Evolutionary conservation across 2,113 vertebrate genomes (phyloP).

Genomic region (Tilapia sparmanii): DNA sequence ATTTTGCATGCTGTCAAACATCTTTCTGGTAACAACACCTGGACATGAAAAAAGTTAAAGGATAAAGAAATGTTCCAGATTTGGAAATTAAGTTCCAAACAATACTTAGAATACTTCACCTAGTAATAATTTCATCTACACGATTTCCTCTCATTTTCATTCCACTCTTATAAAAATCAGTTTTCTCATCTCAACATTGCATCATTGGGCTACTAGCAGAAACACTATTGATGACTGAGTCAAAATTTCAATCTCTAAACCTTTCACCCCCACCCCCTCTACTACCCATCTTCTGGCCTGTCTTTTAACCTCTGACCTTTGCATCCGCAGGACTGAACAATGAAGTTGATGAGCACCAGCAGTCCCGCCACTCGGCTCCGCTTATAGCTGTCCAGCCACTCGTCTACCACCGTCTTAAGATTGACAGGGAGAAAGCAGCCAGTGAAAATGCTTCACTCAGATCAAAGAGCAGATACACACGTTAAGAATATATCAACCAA

Average conservation of each 20-base stretch:
- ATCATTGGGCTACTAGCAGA: not conserved
- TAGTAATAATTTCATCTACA: not conserved
- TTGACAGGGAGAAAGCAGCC: constrained; percentile 16
- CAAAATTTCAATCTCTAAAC: constrained; percentile 32
- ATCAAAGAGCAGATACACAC: not conserved
- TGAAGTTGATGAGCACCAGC: constrained; percentile 83
- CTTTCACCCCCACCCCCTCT: not conserved
- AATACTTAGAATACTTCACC: not conserved
- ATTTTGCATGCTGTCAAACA: constrained; percentile 79
- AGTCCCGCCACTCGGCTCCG: constrained; percentile 69
- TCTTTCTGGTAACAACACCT: constrained; percentile 78
- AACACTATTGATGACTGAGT: constrained; percentile 21
- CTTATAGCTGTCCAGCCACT: constrained; percentile 87
- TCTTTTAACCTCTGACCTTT: constrained; percentile 73
- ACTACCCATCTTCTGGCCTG: not conserved
- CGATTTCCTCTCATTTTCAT: not conserved
- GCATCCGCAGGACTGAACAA: constrained; percentile 82
- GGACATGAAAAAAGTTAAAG: not conserved
- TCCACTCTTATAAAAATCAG: not conserved
- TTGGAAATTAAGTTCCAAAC: not conserved
- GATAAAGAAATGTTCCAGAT: not conserved
- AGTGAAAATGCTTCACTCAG: constrained; percentile 6
- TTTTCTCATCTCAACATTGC: not conserved
- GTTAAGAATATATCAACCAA: not conserved
- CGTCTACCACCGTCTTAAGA: constrained; percentile 79